Conservation (phyloP, 2,797 vertebrate species). For the Babyrousa celebensis region DNA sequence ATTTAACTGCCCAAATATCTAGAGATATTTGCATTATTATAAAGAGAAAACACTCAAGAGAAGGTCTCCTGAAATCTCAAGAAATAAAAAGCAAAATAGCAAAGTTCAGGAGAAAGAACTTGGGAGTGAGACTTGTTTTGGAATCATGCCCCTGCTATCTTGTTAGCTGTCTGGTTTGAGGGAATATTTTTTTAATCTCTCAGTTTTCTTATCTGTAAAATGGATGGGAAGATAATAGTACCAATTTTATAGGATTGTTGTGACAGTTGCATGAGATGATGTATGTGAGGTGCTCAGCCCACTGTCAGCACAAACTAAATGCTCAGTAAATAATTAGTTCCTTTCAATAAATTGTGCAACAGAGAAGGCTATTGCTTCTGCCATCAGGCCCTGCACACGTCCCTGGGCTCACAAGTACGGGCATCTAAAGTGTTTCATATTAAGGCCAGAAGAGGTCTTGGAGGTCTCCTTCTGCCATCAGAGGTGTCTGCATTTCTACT, state of each 20-base stretch:
- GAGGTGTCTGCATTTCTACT: neutral
- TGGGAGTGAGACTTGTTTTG: neutral
- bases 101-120: neutral
- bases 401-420: neutral
- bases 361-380: neutral
- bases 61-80: neutral
- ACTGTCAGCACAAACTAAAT: neutral
- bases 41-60: neutral
- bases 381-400: neutral
- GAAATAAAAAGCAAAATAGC: neutral
- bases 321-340: neutral
- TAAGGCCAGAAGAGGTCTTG: neutral
- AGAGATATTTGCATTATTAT: neutral
- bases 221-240: neutral
- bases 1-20: neutral
- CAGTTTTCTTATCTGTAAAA: conserved; percentile 12
- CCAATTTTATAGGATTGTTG: neutral
- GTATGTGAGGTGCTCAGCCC: neutral
- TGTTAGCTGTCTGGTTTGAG: neutral
- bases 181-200: neutral
- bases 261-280: neutral
- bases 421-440: neutral
- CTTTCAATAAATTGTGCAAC: neutral
- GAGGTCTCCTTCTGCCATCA: neutral
- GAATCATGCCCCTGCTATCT: neutral